Evolutionary conservation across 2,797 vertebrate species (phyloP).

Genomic region (Protonibea diacanthus): DNA sequence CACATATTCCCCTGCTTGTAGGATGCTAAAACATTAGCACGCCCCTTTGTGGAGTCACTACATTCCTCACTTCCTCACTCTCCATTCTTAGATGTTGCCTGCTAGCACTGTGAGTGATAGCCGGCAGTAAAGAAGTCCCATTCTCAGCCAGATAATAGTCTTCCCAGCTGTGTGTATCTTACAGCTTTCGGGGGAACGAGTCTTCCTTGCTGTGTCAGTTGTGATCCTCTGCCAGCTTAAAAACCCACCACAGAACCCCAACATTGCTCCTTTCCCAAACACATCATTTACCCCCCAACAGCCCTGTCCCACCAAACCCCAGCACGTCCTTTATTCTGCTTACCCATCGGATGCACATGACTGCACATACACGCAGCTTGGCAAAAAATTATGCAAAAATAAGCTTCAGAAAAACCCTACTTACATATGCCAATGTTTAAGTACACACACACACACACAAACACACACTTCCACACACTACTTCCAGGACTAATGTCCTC

Average conservation of each 20-base stretch:
- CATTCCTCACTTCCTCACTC: constrained; percentile 28
- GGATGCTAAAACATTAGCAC: constrained; percentile 3
- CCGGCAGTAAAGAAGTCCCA: constrained; percentile 67
- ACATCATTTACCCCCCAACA: constrained; percentile 63
- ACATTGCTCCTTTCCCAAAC: constrained; percentile 62
- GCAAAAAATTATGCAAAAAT: constrained; percentile 43
- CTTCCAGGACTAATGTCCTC: constrained; percentile 39
- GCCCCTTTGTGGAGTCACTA: constrained; percentile 15
- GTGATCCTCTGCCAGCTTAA: constrained; percentile 42
- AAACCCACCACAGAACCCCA: constrained; percentile 38
- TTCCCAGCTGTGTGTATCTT: constrained; percentile 62
- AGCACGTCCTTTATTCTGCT: constrained; percentile 57
- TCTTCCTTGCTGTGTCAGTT: constrained; percentile 54
- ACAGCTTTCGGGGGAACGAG: constrained; percentile 52
- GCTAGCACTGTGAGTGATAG: constrained; percentile 53
- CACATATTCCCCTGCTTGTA: background rate
- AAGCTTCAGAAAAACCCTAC: constrained; percentile 20
- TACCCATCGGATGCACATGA: constrained; percentile 46
- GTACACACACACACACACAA: background rate
- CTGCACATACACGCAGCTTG: constrained; percentile 29
- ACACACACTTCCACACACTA: constrained; percentile 11
- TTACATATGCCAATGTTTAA: constrained; percentile 29
- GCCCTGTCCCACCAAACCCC: constrained; percentile 38
- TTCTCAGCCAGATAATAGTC: constrained; percentile 62
- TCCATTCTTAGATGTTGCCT: constrained; percentile 51